Evolutionary conservation across 1,140 invertebrate genomes (phyloP), one percentile per base, ranked within the genome.

Genomic region (Linepithema humile): DNA sequence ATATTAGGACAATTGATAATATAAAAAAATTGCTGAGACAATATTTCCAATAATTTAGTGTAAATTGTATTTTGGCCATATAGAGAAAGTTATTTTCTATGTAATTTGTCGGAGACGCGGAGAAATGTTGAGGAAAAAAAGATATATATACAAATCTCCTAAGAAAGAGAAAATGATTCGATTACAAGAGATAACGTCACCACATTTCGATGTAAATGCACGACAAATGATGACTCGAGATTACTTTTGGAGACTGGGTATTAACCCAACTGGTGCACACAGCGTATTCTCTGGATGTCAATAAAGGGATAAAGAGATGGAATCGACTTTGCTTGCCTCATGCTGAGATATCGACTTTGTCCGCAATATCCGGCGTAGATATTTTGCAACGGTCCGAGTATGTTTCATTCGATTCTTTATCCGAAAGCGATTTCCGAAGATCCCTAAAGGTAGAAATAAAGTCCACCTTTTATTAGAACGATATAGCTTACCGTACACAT

Each of bases 341-440:
- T 69, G 69, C 64, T 55, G 75, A 78, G 75, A 78, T 78, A 78
- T 78, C 75, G 62, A 78, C 75, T 78, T 78, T 69, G 75, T 75
- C 75, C 75, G 75, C 75, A 78, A 78, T 78, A 78, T 78, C 75
- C 75, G 75, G 75, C 75, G 17, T n/a, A 77, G 73, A 77, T 77
- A 77, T 77, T 77, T 77, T 48, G 59, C 62, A 78, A 78, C 17
- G 62, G 48, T 69, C 35, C 32, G 62, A 78, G 23, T 69, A 67
- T 78, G 62, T 78, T 69, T 78, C 75, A 78, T 32, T 69, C 75
- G 75, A 78, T 67, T 53, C 84, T 85, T 86, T 86, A 86, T 82
- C 83, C 72, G 82, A 88, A 89, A 89, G 87, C 84, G 77, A 89
- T 88, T 89, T 82, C 67, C 83, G 84, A 82, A 88, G 85, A 85